Conservation (phyloP, 92 coral and sea anemone species). For the Paragorgia papillata region DNA sequence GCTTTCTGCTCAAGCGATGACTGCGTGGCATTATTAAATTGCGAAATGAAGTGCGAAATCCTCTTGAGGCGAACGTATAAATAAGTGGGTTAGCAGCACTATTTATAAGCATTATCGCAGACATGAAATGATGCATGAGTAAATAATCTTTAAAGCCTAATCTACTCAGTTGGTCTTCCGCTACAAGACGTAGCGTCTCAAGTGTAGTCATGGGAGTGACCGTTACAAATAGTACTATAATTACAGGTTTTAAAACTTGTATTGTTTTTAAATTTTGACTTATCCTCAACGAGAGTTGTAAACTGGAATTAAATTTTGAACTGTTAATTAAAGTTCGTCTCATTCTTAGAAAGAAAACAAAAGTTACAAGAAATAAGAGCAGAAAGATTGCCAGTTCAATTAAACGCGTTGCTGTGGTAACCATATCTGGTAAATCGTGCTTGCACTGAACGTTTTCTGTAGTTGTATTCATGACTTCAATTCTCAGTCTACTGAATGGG, state of each 20-base stretch:
- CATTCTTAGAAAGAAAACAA: not conserved
- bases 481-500: not conserved
- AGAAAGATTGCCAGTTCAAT: not conserved
- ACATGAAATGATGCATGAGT: too few relatives aligned
- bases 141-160: too few relatives aligned
- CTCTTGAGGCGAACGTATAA: too few relatives aligned
- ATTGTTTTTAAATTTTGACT: not conserved
- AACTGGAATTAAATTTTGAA: not conserved
- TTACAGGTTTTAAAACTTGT: slow-evolving; percentile 3
- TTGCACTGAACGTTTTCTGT: not conserved
- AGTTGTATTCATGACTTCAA: too few relatives aligned
- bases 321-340: not conserved
- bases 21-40: too few relatives aligned
- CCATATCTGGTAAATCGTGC: not conserved
- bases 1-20: too few relatives aligned
- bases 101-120: too few relatives aligned
- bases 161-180: not conserved
- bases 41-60: too few relatives aligned
- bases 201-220: not conserved
- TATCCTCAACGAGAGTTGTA: not conserved
- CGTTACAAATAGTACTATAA: not conserved
- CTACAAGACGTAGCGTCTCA: not conserved
- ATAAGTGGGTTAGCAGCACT: too few relatives aligned
- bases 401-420: not conserved
- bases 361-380: not conserved